These are phyloP conservation scores for Styela plicata DNA, from an alignment of 23 tunicate genomes.

Conservation along the genomic window DNA sequence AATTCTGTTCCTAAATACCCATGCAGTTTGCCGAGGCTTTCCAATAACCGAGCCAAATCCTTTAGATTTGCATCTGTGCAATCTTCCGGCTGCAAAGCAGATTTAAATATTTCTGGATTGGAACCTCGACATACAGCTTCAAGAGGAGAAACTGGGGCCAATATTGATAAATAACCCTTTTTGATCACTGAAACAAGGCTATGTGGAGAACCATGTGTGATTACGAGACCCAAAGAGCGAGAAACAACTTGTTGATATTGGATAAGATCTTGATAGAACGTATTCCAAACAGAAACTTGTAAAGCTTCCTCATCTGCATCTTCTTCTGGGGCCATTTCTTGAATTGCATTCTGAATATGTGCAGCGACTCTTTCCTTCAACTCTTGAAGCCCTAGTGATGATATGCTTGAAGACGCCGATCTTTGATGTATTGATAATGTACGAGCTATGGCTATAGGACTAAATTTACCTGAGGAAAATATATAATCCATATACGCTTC, in stretches of 20 bases:
- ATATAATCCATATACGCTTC: constrained; percentile 52
- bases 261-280: constrained; percentile 46
- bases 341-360: constrained; percentile 43
- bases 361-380: constrained; percentile 38
- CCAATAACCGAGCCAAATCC: neutral
- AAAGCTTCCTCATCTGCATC: constrained; percentile 34
- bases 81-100: neutral
- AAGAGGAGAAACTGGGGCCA: constrained; percentile 56
- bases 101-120: constrained; percentile 27
- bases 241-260: constrained; percentile 64
- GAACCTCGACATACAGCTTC: constrained; percentile 82
- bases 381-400: constrained; percentile 12
- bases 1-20: constrained; percentile 19
- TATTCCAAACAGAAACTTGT: constrained; percentile 45
- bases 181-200: constrained; percentile 7
- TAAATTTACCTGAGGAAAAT: constrained; percentile 54
- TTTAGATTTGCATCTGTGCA: constrained; percentile 27
- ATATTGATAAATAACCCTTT: constrained; percentile 50
- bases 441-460: constrained; percentile 41
- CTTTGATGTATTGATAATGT: constrained; percentile 54
- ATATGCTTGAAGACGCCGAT: neutral
- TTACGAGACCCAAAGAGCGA: constrained; percentile 46
- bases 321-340: constrained; percentile 3
- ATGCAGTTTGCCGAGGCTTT: constrained; percentile 6
- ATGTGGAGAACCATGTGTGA: constrained; percentile 3